Evolutionary conservation across 1,140 invertebrate genomes (phyloP), one percentile per base, ranked within the genome.

Genomic region (Zeugodacus cucurbitae): DNA sequence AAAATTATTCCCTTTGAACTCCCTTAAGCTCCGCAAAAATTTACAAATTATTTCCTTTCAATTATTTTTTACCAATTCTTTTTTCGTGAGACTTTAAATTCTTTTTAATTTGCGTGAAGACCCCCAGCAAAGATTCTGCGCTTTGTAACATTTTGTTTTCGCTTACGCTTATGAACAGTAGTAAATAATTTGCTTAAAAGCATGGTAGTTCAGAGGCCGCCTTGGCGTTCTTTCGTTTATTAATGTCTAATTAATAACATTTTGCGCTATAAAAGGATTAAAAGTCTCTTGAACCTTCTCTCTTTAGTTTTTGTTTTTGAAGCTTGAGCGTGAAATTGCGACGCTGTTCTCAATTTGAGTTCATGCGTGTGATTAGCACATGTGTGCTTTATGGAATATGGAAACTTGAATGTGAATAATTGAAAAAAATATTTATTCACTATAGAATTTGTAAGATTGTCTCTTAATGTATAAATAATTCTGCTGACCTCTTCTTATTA

Each of bases 181-280:
- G 34, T 34, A 37, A 22, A 74, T 32, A 74, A 41, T 34, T 74
- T 37, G 26, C 67, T 17, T 20, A 70, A 22, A 59, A 34, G 62
- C 58, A n/a, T 7, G 14, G 1, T n/a, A 59, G 20, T 2, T 5
- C 58, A n/a, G 3, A 20, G 7, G n/a, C 26, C 10, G 59, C 7
- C 0, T 11, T 67, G 26, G 4, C 29, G n/a, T 67, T 37, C 32
- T 22, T 74, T 74, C 67, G 20, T 74, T 74, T 74, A 41, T 41
- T 34, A 74, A 41, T 37, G 32, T 74, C 34, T 37, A 37, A 74
- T 74, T 74, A 74, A 74, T 74, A 34, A 41, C 5, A 74, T 41
- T 74, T 74, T 74, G 20, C 67, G 67, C 67, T 74, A 74, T 37
- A 37, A 74, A 74, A 74, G 32, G 67, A 37, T 74, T 74, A 74